A percentile compares a stretch with the other conserved stretches of the same genome.
phyloP scores from a whole-genome alignment of 2,888 invertebrate species.

The Watsonalla binaria region DNA sequence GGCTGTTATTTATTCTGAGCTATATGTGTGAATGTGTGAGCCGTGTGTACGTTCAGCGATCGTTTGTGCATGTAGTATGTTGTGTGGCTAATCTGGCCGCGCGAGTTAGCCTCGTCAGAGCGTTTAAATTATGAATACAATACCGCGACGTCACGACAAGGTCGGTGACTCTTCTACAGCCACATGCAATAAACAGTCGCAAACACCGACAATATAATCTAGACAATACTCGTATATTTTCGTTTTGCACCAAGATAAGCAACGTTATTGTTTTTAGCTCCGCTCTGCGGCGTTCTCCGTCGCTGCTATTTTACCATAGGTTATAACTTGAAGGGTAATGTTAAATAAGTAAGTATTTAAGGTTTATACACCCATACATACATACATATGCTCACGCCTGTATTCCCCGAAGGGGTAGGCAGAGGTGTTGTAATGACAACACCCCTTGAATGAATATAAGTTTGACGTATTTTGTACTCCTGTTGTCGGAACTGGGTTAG shows the following conservation, averaged over 20 bases:
- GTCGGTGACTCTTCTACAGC: background rate
- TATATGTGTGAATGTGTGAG: no score
- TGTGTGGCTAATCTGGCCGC: background rate
- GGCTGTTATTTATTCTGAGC: no score
- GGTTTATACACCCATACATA: no score
- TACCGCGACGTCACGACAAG: background rate
- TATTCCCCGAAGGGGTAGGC: no score
- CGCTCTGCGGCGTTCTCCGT: no score
- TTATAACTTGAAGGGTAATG: background rate
- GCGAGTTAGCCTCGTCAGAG: background rate
- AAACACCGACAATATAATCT: no score
- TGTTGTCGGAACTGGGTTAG: no score
- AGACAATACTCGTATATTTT: no score
- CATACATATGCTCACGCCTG: no score
- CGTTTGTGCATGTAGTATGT: background rate
- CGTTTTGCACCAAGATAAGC: background rate
- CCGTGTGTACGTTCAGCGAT: background rate
- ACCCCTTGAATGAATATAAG: no score
- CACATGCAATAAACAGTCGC: background rate
- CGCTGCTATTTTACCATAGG: background rate
- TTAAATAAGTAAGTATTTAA: background rate
- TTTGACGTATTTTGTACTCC: no score
- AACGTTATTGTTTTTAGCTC: background rate
- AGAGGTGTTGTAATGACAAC: no score
- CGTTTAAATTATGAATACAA: background rate